Evolutionary conservation across 2,888 invertebrate species (phyloP).

Genomic region (Hartigia nigra): DNA sequence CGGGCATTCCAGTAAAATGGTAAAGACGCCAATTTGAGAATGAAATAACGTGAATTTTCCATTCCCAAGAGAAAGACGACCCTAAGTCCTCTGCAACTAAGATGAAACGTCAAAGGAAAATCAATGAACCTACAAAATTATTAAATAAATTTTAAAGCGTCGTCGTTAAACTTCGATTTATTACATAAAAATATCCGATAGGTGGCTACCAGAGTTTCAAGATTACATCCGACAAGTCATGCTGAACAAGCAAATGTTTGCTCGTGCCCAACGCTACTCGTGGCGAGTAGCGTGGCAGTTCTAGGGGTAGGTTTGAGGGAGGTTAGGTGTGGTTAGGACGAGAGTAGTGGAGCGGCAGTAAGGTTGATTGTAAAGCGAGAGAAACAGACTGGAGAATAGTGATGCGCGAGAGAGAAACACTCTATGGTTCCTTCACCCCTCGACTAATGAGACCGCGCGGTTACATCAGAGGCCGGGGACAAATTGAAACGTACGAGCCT

Average conservation of each 20-base stretch:
- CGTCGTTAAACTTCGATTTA: no score
- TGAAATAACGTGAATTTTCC: neutral
- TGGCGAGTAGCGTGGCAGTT: neutral
- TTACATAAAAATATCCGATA: neutral
- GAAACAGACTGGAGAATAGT: slow-evolving; percentile 25
- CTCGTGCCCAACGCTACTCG: slow-evolving; percentile 43
- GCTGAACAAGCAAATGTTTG: slow-evolving; percentile 52
- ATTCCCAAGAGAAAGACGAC: neutral
- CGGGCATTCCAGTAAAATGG: neutral
- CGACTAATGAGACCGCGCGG: slow-evolving; percentile 63
- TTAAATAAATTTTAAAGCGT: neutral
- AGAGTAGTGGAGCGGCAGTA: slow-evolving; percentile 47
- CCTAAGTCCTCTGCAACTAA: neutral
- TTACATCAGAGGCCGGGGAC: slow-evolving; percentile 62
- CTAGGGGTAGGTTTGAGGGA: neutral
- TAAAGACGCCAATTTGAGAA: neutral
- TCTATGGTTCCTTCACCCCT: slow-evolving; percentile 45
- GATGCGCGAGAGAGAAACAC: slow-evolving; percentile 31
- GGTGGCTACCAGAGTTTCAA: neutral
- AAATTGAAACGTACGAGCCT: slow-evolving; percentile 64
- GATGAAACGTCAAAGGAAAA: neutral
- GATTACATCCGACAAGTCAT: neutral
- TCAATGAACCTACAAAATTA: neutral
- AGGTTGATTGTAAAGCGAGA: slow-evolving; percentile 60
- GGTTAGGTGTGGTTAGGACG: slow-evolving; percentile 33